phyloP scores from a whole-genome alignment of 2,797 vertebrate species.

The Tangara arthus region DNA sequence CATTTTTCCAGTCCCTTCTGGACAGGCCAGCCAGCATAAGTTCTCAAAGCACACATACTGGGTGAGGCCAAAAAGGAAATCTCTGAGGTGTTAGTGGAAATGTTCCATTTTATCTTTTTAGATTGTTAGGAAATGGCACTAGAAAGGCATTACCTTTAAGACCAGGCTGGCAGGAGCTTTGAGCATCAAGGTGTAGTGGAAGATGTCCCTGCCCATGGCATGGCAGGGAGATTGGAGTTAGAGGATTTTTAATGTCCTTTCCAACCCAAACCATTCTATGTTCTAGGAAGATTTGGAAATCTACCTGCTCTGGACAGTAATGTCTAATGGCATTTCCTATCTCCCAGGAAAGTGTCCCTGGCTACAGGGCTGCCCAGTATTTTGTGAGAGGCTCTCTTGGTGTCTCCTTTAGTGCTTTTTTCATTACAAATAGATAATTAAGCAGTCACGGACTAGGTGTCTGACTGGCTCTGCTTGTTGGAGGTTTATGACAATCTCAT shows the following conservation, averaged over 20 bases:
- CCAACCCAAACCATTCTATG: neutral
- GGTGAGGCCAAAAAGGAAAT: neutral
- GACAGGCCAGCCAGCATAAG: neutral
- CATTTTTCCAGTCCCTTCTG: neutral
- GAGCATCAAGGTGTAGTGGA: neutral
- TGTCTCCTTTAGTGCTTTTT: neutral
- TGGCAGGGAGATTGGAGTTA: neutral
- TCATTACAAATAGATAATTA: neutral
- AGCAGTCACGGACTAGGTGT: neutral
- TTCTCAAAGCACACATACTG: neutral
- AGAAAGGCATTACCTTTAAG: neutral
- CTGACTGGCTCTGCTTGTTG: neutral
- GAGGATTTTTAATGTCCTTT: neutral
- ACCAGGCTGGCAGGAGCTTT: neutral
- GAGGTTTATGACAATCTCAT: neutral
- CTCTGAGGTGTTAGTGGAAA: neutral
- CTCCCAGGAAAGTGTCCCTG: neutral
- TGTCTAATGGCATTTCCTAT: neutral
- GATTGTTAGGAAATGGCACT: neutral
- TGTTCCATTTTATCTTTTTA: neutral
- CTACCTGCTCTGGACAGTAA: neutral
- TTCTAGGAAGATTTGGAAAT: neutral
- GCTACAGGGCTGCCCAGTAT: neutral
- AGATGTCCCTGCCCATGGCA: neutral
- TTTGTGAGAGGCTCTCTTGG: neutral